Conservation (phyloP, 2,888 invertebrate species). For the Lasioglossum malachurum region DNA sequence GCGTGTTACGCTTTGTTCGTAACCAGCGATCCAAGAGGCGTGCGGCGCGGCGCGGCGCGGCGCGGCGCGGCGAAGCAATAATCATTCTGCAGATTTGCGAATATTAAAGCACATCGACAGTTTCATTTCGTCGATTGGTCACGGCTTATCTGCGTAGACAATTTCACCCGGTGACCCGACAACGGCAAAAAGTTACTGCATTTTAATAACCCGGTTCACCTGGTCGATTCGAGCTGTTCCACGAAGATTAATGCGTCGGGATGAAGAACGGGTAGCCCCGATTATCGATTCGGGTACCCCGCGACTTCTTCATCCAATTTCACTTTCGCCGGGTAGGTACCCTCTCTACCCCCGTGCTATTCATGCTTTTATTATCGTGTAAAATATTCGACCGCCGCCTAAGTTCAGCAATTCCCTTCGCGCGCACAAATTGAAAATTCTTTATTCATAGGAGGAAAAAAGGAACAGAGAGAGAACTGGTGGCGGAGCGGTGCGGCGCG, state of each 20-base stretch:
- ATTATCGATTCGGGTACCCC: constrained; percentile 45
- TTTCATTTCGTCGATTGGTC: constrained; percentile 42
- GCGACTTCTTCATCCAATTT: constrained; percentile 31
- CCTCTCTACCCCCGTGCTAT: constrained; percentile 19
- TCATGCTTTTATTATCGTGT: constrained; percentile 54
- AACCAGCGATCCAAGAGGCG: constrained; percentile 15
- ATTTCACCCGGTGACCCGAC: neutral
- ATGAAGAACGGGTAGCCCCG: constrained; percentile 26
- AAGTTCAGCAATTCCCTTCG: constrained; percentile 16
- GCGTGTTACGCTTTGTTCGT: neutral
- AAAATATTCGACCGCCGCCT: constrained; percentile 39
- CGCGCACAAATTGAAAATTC: constrained; percentile 56
- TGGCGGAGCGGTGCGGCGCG: neutral
- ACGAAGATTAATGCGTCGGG: constrained; percentile 55
- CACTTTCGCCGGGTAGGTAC: neutral
- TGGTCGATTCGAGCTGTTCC: constrained; percentile 36
- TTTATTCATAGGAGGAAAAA: constrained; percentile 52
- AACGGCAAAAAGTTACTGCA: constrained; percentile 43
- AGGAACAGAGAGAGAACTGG: constrained; percentile 11
- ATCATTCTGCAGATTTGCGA: constrained; percentile 53
- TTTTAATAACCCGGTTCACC: constrained; percentile 60
- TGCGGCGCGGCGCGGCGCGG: neutral
- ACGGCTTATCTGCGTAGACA: constrained; percentile 46
- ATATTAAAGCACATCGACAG: constrained; percentile 42
- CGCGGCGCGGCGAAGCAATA: constrained; percentile 34